Percentiles rank a stretch among this genome's conserved stretches.
These are phyloP conservation scores for Montipora capitata DNA, from an alignment of 92 coral and sea anemone species.

Conservation along the genomic window DNA sequence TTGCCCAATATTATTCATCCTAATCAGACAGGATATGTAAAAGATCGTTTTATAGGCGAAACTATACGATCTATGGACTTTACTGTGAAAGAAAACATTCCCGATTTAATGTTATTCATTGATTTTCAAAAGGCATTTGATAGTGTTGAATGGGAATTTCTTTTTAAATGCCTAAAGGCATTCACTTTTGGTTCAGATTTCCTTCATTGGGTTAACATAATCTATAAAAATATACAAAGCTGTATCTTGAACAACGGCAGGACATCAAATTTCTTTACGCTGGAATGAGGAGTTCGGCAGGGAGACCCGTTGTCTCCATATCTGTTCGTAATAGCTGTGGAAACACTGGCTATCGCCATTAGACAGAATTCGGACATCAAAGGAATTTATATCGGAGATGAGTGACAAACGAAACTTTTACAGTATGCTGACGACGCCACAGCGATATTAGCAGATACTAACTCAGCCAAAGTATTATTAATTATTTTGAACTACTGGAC, in stretches of 20 bases:
- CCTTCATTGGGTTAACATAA: too few relatives aligned
- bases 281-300: too few relatives aligned
- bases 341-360: slow-evolving; percentile 16
- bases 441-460: background rate
- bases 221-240: too few relatives aligned
- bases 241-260: background rate
- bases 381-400: background rate
- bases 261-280: too few relatives aligned
- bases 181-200: too few relatives aligned
- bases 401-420: background rate
- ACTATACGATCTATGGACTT: background rate
- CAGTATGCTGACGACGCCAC: background rate
- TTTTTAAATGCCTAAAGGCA: too few relatives aligned
- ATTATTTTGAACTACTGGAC: background rate
- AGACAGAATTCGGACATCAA: background rate
- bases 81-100: background rate
- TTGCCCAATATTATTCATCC: background rate
- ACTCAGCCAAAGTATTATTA: background rate
- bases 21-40: too few relatives aligned
- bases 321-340: background rate
- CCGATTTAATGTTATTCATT: too few relatives aligned
- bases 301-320: too few relatives aligned
- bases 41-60: too few relatives aligned
- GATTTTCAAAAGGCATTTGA: too few relatives aligned
- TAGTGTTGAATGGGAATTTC: too few relatives aligned